These are phyloP conservation scores for Lithophane ornitopus DNA, from an alignment of 2,888 invertebrate species.

Conservation along the genomic window DNA sequence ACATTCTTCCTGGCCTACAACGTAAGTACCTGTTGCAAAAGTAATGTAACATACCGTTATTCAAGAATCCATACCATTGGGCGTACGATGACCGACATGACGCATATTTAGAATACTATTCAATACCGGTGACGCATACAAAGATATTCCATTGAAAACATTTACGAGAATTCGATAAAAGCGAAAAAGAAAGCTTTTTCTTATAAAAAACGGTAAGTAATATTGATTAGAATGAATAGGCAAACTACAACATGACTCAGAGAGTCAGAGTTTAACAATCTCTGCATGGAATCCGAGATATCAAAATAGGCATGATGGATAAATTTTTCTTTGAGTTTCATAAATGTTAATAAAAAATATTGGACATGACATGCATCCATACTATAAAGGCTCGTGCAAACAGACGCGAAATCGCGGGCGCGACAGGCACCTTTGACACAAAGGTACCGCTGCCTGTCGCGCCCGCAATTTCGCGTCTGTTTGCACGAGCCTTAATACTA, in stretches of 20 bases:
- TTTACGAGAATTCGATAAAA: constrained; percentile 18
- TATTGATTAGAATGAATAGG: not conserved
- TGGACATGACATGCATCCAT: no score
- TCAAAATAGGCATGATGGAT: no score
- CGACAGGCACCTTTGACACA: no score
- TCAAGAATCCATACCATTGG: constrained; percentile 1
- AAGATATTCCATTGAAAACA: constrained; percentile 9
- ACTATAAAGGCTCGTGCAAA: no score
- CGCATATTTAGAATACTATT: constrained; percentile 32
- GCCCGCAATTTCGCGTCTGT: no score
- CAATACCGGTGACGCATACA: constrained; percentile 22
- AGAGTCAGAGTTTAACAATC: not conserved
- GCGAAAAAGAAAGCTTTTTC: constrained; percentile 12
- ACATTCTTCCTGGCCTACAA: not conserved
- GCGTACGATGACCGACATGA: constrained; percentile 1
- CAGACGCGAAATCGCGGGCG: no score
- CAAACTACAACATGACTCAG: not conserved
- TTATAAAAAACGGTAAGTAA: constrained; percentile 4
- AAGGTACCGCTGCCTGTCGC: no score
- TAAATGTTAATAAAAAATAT: no score
- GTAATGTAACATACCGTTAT: constrained; percentile 30
- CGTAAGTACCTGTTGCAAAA: constrained; percentile 9
- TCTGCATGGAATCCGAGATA: not conserved
- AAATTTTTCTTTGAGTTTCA: no score
- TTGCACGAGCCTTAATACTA: no score